Percentiles rank a stretch among this genome's conserved stretches.
Evolutionary conservation across 2,797 vertebrate genomes (phyloP).

Genomic region (Macropodus opercularis): DNA sequence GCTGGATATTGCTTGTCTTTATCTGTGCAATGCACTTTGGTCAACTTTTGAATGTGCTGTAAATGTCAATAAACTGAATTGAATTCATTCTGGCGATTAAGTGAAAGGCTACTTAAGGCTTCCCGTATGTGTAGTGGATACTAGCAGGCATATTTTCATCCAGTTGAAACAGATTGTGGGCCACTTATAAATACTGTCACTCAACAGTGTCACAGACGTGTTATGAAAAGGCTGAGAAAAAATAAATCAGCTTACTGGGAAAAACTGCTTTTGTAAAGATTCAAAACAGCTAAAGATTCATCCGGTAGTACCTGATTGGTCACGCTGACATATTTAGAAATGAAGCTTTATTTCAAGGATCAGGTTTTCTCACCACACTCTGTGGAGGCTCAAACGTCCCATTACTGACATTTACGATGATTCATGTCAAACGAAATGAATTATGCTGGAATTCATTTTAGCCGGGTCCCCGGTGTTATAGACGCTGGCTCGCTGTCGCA

Average conservation of each 20-base stretch:
- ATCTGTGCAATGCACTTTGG: no score
- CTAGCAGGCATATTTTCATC: constrained; percentile 1
- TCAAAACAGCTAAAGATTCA: no score
- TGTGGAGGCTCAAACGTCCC: no score
- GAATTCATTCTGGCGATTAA: constrained; percentile 23
- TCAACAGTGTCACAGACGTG: neutral
- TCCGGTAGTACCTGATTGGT: neutral
- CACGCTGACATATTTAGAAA: neutral
- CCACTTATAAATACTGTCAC: constrained; percentile 3
- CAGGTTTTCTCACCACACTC: no score
- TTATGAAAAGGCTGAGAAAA: neutral
- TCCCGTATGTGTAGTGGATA: neutral
- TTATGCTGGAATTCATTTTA: neutral
- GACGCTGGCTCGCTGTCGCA: neutral
- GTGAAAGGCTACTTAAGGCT: constrained; percentile 3
- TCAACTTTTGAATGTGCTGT: no score
- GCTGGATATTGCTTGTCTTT: no score
- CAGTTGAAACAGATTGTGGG: neutral
- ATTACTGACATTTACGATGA: no score
- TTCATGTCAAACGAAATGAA: constrained; percentile 1
- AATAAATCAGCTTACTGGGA: neutral
- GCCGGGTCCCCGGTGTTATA: neutral
- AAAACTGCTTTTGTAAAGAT: no score
- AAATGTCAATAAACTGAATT: no score
- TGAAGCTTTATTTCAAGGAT: neutral